These are phyloP conservation scores for Lissocephala sabroskyi DNA, from an alignment of 2,888 invertebrate genomes.

Conservation along the genomic window DNA sequence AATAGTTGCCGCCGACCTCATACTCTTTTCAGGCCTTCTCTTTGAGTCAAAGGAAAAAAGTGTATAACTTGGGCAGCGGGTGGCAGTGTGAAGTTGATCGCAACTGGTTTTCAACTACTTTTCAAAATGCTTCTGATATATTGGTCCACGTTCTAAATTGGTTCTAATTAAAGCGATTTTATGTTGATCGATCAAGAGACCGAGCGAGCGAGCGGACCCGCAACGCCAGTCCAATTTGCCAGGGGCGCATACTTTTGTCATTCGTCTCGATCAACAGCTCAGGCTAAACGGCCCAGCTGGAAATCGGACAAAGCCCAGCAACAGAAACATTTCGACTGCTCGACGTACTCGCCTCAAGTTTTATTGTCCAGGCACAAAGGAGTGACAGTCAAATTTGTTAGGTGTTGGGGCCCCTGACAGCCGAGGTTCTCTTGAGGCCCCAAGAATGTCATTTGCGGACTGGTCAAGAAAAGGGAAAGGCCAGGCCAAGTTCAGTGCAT, in stretches of 20 bases:
- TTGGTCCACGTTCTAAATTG: constrained; percentile 60
- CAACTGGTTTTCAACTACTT: constrained; percentile 62
- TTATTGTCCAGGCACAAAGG: constrained; percentile 47
- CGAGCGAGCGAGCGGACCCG: background rate
- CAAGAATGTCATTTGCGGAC: constrained; percentile 4
- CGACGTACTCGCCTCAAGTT: constrained; percentile 18
- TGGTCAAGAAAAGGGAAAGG: background rate
- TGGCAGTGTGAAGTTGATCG: constrained; percentile 46
- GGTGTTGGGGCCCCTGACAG: constrained; percentile 37
- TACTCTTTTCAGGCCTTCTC: too few species aligned
- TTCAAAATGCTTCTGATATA: constrained; percentile 61
- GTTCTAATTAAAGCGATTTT: constrained; percentile 54
- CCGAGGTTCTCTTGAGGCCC: constrained; percentile 19
- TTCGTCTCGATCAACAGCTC: constrained; percentile 27
- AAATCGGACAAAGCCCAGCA: too few species aligned
- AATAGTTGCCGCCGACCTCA: too few species aligned
- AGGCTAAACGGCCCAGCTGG: too few species aligned
- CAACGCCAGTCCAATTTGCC: background rate
- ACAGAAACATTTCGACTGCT: constrained; percentile 7
- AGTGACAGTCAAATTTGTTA: constrained; percentile 53
- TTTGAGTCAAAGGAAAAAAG: too few species aligned
- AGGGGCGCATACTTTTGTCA: constrained; percentile 40
- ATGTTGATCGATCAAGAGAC: constrained; percentile 55
- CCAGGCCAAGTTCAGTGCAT: too few species aligned
- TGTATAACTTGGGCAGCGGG: too few species aligned